Conservation (phyloP, 2,113 vertebrate species). For the Neolamprologus cancellatus region DNA sequence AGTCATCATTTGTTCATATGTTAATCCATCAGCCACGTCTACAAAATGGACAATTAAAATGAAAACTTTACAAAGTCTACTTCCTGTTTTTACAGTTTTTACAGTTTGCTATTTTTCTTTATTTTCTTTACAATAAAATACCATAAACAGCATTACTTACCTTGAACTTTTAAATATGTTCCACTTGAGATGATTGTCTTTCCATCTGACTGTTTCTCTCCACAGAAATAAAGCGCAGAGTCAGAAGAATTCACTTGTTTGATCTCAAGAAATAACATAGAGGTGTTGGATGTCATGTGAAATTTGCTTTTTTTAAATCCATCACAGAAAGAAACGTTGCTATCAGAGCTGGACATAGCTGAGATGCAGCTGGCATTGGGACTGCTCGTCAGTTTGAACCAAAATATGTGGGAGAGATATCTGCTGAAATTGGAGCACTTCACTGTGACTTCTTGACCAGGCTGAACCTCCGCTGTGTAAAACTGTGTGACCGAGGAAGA, state of each 20-base stretch:
- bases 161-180: neutral
- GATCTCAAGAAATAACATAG: neutral
- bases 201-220: accelerated
- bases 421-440: neutral
- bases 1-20: neutral
- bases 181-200: neutral
- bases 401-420: neutral
- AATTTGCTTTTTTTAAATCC: neutral
- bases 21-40: neutral
- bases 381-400: neutral
- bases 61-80: accelerated
- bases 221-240: constrained; percentile 14
- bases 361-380: neutral
- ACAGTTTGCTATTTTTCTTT: neutral
- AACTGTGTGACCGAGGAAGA: neutral
- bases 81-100: accelerated
- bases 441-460: neutral
- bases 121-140: neutral
- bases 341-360: accelerated
- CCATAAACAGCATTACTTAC: neutral
- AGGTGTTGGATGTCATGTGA: neutral
- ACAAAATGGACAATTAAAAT: neutral
- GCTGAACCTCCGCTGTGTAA: neutral
- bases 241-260: neutral
- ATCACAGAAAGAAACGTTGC: accelerated